Evolutionary conservation across 2,888 invertebrate genomes (phyloP), one percentile per base, ranked within the genome.

Genomic region (Pterobdella sp.): DNA sequence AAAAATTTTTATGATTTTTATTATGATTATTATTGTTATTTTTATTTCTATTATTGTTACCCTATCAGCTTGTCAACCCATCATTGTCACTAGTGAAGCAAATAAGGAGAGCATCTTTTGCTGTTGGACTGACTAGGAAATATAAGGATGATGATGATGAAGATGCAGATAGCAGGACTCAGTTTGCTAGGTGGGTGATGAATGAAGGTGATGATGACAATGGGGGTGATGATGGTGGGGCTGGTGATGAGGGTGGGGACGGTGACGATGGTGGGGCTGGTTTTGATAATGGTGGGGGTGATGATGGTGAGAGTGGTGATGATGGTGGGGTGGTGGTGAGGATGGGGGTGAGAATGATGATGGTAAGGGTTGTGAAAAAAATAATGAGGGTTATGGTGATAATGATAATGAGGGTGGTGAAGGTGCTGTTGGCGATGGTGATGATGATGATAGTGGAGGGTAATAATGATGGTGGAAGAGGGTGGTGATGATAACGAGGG

Each of bases 361-460:
- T 42, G 18, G 42, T 42, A 14, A 18, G 7, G 42, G 18, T 42
- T 7, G 42, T 42, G 42, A 14, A n/a, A n/a, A n/a, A n/a, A n/a
- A n/a, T n/a, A n/a, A n/a, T n/a, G n/a, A n/a, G n/a, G 42, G 42
- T 42, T 42, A 42, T 42, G 42, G 42, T 42, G 42, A 42, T 42
- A 18, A 18, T 7, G 7, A 42, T 42, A 42, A 18, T 42, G 7
- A 18, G 7, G 42, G 18, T 42, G 42, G 42, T 42, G 42, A 14
- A n/a, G 42, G 18, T 42, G 18, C 10, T 42, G 42, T 42, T 7
- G 18, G 7, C 10, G 42, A 18, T 42, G 42, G 42, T 18, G 7
- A 42, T 42, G 42, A 18, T 18, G 18, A 18, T 42, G 42, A 18
- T 42, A 42, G 42, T 42, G 42, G 18, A 42, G 42, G 42, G 42